Evolutionary conservation across 2,888 invertebrate species (phyloP), one percentile per base, ranked within the genome.

Genomic region (Dolichopus griseipennis): DNA sequence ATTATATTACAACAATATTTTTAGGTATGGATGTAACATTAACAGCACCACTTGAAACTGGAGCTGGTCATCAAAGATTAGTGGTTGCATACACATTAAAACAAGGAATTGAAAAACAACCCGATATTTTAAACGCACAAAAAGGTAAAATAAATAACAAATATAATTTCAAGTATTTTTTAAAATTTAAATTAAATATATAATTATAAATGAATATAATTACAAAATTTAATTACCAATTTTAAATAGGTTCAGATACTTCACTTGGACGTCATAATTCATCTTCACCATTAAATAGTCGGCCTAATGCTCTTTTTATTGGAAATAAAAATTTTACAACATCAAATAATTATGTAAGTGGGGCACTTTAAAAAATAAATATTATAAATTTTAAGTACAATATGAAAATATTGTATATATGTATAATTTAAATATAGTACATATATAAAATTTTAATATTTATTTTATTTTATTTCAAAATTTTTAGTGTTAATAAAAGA

Each of bases 61-160:
- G 91, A 72, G 90, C 92, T 43, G 92, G 91, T 1, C 92, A 92
- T 74, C 87, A 92, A 74, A 85, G 92, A 73, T 92, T 92, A 76
- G 92, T 93, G 62, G 92, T 93, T 22, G 92, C 92, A 15, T 93
- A 93, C 74, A 92, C 92, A 15, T 85, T 93, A 72, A 92, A 93
- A 78, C 88, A 89, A 18, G 86, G 86, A n/a, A 85, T 86, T 52
- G 87, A 87, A 74, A 86, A 87, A 52, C 90, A 90, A 74, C 90
- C 90, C 22, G 90, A 93, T 79, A 92, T 93, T 75, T 84, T 93
- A 73, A 92, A 89, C 79, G 90, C 92, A 69, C 91, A 91, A 74
- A 85, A 88, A 83, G 88, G 89, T 86, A 79, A 81, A 68, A 76
- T 74, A 69, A 15, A 18, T 8, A 27, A 37, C 37, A 5, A 37